Evolutionary conservation across 2,888 invertebrate genomes (phyloP).

Genomic region (Anthoptus insignis): DNA sequence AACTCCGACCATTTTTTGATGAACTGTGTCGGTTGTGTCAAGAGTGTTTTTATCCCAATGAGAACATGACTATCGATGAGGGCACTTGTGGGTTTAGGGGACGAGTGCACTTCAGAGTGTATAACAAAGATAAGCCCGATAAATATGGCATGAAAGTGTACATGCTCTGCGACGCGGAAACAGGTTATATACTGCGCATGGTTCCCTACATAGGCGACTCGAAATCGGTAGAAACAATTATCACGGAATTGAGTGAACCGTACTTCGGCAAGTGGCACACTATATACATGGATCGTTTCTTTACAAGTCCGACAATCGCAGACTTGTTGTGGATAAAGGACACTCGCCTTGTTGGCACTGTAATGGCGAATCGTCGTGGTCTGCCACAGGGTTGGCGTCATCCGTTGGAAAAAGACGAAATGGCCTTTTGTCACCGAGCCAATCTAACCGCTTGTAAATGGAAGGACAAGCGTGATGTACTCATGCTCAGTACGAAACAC

Average conservation of each 20-base stretch:
- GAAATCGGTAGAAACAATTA: slow-evolving; percentile 38
- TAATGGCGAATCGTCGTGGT: slow-evolving; percentile 41
- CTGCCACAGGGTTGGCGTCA: slow-evolving; percentile 43
- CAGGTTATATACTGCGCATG: slow-evolving; percentile 46
- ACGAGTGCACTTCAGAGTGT: slow-evolving; percentile 40
- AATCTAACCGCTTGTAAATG: slow-evolving; percentile 49
- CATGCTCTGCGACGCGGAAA: slow-evolving; percentile 43
- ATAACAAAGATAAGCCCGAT: slow-evolving; percentile 48
- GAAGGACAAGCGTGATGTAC: slow-evolving; percentile 47
- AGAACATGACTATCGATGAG: slow-evolving; percentile 41
- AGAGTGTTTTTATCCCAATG: slow-evolving; percentile 40
- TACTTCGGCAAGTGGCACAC: slow-evolving; percentile 47
- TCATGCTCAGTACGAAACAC: slow-evolving; percentile 35
- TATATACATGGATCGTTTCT: slow-evolving; percentile 17
- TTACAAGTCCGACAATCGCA: slow-evolving; percentile 27
- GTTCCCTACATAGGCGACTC: slow-evolving; percentile 46
- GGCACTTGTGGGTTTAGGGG: slow-evolving; percentile 48
- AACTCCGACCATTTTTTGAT: slow-evolving; percentile 45
- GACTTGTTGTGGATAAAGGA: slow-evolving; percentile 32
- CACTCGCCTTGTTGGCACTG: slow-evolving; percentile 40
- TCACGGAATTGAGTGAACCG: slow-evolving; percentile 34
- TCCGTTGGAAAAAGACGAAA: slow-evolving; percentile 19
- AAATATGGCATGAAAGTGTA: slow-evolving; percentile 46
- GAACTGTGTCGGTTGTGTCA: slow-evolving; percentile 42
- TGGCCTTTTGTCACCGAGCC: slow-evolving; percentile 39